Percentiles rank a stretch among this genome's conserved stretches.
phyloP scores from a whole-genome alignment of 2,113 vertebrate species.

The Genyomyrus donnyi region DNA sequence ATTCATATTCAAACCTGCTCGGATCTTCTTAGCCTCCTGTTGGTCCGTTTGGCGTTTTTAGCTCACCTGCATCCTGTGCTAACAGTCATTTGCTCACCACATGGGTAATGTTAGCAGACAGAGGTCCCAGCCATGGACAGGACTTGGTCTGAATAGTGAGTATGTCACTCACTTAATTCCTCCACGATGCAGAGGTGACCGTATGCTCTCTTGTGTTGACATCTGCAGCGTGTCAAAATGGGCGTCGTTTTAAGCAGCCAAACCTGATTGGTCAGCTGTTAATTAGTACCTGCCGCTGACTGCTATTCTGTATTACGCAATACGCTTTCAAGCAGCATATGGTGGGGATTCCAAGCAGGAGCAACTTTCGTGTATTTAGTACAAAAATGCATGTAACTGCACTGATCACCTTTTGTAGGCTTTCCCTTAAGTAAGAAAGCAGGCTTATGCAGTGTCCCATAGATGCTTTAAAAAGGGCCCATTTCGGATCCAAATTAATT shows the following conservation, averaged over 20 bases:
- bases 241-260: background rate
- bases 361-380: background rate
- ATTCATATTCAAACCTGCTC: constrained; percentile 9
- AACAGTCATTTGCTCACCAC: background rate
- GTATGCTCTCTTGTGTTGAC: background rate
- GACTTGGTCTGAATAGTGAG: background rate
- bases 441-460: background rate
- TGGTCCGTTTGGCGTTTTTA: background rate
- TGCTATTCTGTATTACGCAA: background rate
- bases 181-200: background rate
- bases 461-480: background rate
- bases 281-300: background rate
- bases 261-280: background rate
- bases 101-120: background rate
- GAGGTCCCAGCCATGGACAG: background rate
- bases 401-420: background rate
- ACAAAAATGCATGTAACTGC: background rate
- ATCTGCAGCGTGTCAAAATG: background rate
- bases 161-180: background rate
- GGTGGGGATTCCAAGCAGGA: background rate
- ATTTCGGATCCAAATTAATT: background rate
- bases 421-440: background rate
- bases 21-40: background rate
- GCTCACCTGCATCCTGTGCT: background rate
- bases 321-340: background rate